A percentile compares a stretch with the other conserved stretches of the same genome.
Evolutionary conservation across 1,140 invertebrate genomes (phyloP).

Genomic region (Atta texana): DNA sequence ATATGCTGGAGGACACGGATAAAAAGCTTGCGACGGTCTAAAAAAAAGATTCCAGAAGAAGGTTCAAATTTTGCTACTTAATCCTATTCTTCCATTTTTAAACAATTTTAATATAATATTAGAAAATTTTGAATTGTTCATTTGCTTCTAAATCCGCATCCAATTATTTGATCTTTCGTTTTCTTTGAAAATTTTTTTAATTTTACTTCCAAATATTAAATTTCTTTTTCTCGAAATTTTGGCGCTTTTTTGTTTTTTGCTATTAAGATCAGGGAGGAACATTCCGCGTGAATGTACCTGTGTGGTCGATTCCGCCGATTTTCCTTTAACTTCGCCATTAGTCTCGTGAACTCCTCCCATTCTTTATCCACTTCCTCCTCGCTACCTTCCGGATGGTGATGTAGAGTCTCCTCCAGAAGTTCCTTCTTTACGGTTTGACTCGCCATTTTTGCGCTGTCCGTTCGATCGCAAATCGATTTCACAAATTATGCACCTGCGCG

Average conservation of each 20-base stretch:
- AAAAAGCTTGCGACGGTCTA: slow-evolving; percentile 88
- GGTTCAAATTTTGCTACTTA: slow-evolving; percentile 21
- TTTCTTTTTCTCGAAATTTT: not conserved
- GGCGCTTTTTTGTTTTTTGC: not conserved
- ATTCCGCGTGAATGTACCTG: slow-evolving; percentile 75
- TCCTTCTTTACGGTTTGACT: slow-evolving; percentile 83
- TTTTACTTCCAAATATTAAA: not conserved
- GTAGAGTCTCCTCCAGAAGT: slow-evolving; percentile 84
- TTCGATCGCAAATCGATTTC: not conserved
- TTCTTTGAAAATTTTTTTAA: not conserved
- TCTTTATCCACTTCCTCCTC: slow-evolving; percentile 87
- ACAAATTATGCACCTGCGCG: not conserved
- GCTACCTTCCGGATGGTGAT: slow-evolving; percentile 82
- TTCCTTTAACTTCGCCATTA: slow-evolving; percentile 87
- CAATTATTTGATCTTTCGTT: not conserved
- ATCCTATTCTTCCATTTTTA: not conserved
- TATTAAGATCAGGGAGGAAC: not conserved
- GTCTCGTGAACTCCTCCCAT: slow-evolving; percentile 88
- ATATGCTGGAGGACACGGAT: slow-evolving; percentile 88
- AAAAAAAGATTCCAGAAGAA: slow-evolving; percentile 50
- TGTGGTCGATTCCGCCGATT: slow-evolving; percentile 83
- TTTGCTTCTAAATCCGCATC: not conserved
- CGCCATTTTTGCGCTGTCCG: slow-evolving; percentile 74
- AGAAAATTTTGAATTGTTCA: not conserved
- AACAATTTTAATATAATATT: not conserved